A percentile compares a stretch with the other conserved stretches of the same genome.
phyloP scores from a whole-genome alignment of 2,888 invertebrate species.

The Synanthedon myopaeformis region DNA sequence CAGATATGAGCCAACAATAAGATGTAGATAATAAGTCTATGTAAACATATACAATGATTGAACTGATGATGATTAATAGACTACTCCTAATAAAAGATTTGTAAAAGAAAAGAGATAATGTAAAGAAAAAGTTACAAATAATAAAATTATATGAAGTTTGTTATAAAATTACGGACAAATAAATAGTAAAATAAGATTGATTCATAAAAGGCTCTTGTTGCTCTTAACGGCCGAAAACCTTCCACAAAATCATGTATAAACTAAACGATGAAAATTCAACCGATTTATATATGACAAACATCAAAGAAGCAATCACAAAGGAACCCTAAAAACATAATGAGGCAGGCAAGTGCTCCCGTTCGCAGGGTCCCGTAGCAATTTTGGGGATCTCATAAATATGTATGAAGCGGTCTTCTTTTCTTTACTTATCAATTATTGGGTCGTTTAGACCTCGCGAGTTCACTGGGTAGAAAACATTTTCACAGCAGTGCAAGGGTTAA shows the following conservation, averaged over 20 bases:
- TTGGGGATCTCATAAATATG: constrained; percentile 65
- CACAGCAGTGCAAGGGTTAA: constrained; percentile 49
- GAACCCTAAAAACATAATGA: constrained; percentile 66
- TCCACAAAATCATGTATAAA: constrained; percentile 31
- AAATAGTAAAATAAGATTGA: too few species aligned
- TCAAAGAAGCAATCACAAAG: constrained; percentile 64
- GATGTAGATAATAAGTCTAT: too few species aligned
- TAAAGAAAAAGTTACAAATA: too few species aligned
- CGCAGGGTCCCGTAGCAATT: constrained; percentile 66
- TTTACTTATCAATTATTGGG: constrained; percentile 71
- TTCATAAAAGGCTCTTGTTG: too few species aligned
- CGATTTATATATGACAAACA: constrained; percentile 49
- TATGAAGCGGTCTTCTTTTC: constrained; percentile 64
- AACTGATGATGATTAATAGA: too few species aligned
- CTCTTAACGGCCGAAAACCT: neutral
- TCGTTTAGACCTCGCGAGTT: constrained; percentile 54
- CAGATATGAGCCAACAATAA: too few species aligned
- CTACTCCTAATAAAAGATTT: too few species aligned
- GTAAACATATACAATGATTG: too few species aligned
- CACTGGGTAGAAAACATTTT: constrained; percentile 38
- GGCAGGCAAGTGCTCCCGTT: constrained; percentile 58
- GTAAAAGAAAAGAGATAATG: too few species aligned
- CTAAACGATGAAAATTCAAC: constrained; percentile 37
- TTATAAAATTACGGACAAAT: too few species aligned
- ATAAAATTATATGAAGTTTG: too few species aligned